phyloP scores from a whole-genome alignment of 2,888 invertebrate species.

The Cylindroiulus punctatus region DNA sequence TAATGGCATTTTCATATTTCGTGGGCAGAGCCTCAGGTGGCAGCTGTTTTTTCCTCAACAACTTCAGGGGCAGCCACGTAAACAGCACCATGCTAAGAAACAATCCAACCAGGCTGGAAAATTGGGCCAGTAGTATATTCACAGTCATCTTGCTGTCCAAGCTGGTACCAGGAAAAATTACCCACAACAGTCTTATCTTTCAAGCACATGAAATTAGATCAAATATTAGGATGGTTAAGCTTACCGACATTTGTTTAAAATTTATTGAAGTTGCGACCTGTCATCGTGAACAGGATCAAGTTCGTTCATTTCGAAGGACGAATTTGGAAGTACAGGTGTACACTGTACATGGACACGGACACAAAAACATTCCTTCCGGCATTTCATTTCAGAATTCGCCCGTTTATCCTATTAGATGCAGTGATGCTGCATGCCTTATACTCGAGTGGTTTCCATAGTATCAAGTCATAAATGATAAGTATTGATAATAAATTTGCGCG shows the following conservation, averaged over 20 bases:
- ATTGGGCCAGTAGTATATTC: conserved; percentile 55
- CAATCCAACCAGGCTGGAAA: conserved; percentile 57
- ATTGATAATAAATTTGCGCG: background rate
- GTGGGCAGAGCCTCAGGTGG: conserved; percentile 27
- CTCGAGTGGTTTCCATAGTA: background rate
- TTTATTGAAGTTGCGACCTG: background rate
- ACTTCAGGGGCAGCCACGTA: conserved; percentile 57
- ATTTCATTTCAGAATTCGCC: background rate
- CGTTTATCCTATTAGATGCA: background rate
- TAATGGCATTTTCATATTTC: conserved; percentile 58
- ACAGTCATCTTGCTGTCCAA: background rate
- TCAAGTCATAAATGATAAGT: background rate
- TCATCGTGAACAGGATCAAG: background rate
- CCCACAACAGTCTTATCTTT: background rate
- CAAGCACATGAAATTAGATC: background rate
- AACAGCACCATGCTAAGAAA: conserved; percentile 59
- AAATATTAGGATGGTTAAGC: background rate
- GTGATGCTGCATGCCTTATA: background rate
- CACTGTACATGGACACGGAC: no score
- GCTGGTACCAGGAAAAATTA: background rate
- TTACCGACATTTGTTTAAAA: background rate
- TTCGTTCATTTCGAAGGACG: background rate
- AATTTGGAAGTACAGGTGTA: no score
- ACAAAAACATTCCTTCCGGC: no score
- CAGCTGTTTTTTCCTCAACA: conserved; percentile 47